Evolutionary conservation across 1,140 invertebrate species (phyloP), one percentile per base, ranked within the genome.

Genomic region (Drosophila virilis): DNA sequence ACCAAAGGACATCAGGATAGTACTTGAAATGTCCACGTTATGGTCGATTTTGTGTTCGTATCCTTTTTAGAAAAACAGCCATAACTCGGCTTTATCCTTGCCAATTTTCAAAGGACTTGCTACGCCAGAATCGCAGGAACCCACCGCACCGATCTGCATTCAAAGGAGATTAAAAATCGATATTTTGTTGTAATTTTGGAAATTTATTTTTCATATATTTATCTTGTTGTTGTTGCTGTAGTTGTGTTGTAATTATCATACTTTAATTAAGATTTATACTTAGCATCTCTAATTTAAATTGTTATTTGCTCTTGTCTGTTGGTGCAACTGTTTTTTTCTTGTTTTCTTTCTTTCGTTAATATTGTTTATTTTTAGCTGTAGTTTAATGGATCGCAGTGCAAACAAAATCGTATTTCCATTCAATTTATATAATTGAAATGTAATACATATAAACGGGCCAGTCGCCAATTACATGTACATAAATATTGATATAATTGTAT

Each of bases 191-290:
- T 83, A 89, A 83, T 88, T 89, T 88, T 88, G 78, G 64, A 88
- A 88, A 83, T 89, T 89, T 86, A 88, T 82, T 77, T 89, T 88
- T 81, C 70, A 74, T 88, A 88, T 77, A 77, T 68, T 77, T 76
- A 73, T 88, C 45, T 88, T 70, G 60, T 70, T 86, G 74, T 68
- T 78, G 65, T 81, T 82, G 80, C 80, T 77, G 70, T 89, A 80
- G 83, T 82, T 86, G 79, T 81, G 64, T 74, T 88, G 66, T 86
- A 74, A 74, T 77, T 81, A 73, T 75, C 62, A 82, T 84, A 83
- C 54, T 71, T 74, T 88, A 80, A 83, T 89, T 88, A 88, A 83
- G 83, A 84, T 74, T 84, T 78, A 80, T 88, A 80, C 84, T 88
- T 88, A 88, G 71, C 71, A 74, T 68, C 57, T 69, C 71, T 72